A percentile compares a stretch with the other conserved stretches of the same genome.
phyloP scores from a whole-genome alignment of 2,888 invertebrate species.

The Lithophane semibrunnea region DNA sequence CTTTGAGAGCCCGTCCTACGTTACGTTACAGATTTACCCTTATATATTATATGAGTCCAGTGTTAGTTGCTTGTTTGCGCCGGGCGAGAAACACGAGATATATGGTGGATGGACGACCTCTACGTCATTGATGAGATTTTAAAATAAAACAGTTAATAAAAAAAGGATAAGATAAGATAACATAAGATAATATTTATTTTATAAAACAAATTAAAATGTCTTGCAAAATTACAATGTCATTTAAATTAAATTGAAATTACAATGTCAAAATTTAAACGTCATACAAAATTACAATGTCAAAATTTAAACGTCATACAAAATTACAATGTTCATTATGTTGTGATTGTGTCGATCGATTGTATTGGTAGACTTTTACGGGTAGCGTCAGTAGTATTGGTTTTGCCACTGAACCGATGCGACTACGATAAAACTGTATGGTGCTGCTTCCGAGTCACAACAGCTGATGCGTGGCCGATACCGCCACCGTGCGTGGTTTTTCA shows the following conservation, averaged over 20 bases:
- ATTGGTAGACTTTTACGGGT: background rate
- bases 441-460: background rate
- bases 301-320: no score
- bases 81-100: conserved; percentile 36
- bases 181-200: no score
- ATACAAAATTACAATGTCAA: no score
- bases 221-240: no score
- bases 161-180: no score
- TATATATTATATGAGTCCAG: conserved; percentile 55
- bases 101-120: conserved; percentile 12
- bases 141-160: conserved; percentile 1
- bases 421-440: background rate
- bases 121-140: conserved; percentile 1
- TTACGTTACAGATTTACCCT: conserved; percentile 67
- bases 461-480: background rate
- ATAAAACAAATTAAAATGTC: no score
- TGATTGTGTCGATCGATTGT: background rate
- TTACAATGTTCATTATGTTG: background rate
- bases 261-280: no score
- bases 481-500: background rate
- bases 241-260: no score
- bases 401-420: no score
- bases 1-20: conserved; percentile 77
- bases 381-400: background rate
- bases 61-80: conserved; percentile 47